Percentiles rank a stretch among this genome's conserved stretches.
phyloP scores from a whole-genome alignment of 2,113 vertebrate species.

The Gallinago media region DNA sequence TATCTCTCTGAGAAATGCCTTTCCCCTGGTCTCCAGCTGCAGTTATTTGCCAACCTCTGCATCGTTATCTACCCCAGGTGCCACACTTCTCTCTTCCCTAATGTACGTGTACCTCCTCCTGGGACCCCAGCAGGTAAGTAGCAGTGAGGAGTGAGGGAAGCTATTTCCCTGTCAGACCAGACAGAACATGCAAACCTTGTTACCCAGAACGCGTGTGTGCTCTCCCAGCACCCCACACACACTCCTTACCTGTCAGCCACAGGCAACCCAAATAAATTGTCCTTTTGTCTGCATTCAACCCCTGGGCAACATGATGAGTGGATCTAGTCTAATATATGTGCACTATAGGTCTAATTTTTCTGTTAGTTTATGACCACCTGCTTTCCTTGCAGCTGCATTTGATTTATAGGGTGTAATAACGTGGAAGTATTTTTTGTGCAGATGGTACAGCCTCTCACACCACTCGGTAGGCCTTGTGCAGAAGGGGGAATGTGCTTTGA shows the following conservation, averaged over 20 bases:
- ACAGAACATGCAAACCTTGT: not conserved
- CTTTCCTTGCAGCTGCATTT: constrained; percentile 13
- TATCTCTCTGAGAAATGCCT: not conserved
- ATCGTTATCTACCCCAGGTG: fast-evolving
- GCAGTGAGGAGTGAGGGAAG: not conserved
- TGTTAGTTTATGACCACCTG: constrained; percentile 20
- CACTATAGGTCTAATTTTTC: constrained; percentile 16
- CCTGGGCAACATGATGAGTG: not conserved
- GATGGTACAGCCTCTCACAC: not conserved
- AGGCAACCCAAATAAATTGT: constrained; percentile 13
- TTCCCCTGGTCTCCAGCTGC: not conserved
- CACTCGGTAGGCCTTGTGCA: not conserved
- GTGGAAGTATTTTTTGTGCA: not conserved
- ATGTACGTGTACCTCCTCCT: not conserved
- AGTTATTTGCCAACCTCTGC: not conserved
- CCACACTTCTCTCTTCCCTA: not conserved
- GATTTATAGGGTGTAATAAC: constrained; percentile 30
- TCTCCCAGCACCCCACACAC: not conserved
- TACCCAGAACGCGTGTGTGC: fast-evolving
- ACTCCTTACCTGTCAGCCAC: not conserved
- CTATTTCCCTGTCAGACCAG: not conserved
- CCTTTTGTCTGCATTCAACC: not conserved
- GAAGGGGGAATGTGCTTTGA: not conserved
- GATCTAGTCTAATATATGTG: constrained; percentile 2
- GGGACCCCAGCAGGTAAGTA: not conserved